Percentiles rank a stretch among this genome's conserved stretches.
phyloP scores from a whole-genome alignment of 2,113 vertebrate genomes.

The Tupaia chinensis region DNA sequence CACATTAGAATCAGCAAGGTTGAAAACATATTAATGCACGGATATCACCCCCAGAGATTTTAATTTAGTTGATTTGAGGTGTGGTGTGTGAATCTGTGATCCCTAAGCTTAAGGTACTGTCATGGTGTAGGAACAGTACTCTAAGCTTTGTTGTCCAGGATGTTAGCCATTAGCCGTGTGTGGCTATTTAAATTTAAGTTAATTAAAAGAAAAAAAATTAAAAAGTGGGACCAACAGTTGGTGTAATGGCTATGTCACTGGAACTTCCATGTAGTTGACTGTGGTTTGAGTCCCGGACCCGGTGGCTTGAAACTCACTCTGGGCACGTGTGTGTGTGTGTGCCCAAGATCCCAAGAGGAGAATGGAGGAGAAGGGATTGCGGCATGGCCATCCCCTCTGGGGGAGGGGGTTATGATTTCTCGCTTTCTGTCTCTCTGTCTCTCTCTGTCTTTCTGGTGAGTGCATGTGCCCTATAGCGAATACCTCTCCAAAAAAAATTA shows the following conservation, averaged over 20 bases:
- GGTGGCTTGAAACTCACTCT: too few relatives aligned
- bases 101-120: neutral
- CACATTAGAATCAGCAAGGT: neutral
- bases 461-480: too few relatives aligned
- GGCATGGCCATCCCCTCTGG: too few relatives aligned
- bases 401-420: too few relatives aligned
- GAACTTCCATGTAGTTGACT: too few relatives aligned
- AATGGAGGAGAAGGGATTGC: too few relatives aligned
- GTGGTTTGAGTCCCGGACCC: too few relatives aligned
- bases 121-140: neutral
- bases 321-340: too few relatives aligned
- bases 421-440: too few relatives aligned
- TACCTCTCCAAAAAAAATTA: neutral
- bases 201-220: neutral
- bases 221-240: neutral
- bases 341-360: too few relatives aligned
- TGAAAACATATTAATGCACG: neutral
- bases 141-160: neutral
- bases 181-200: neutral
- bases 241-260: too few relatives aligned
- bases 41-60: neutral
- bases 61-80: neutral
- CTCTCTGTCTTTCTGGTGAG: too few relatives aligned
- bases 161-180: neutral
- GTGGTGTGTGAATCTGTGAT: neutral